Conservation (phyloP, 1,140 invertebrate species). For the silkworm (Bombyx mori) region DNA sequence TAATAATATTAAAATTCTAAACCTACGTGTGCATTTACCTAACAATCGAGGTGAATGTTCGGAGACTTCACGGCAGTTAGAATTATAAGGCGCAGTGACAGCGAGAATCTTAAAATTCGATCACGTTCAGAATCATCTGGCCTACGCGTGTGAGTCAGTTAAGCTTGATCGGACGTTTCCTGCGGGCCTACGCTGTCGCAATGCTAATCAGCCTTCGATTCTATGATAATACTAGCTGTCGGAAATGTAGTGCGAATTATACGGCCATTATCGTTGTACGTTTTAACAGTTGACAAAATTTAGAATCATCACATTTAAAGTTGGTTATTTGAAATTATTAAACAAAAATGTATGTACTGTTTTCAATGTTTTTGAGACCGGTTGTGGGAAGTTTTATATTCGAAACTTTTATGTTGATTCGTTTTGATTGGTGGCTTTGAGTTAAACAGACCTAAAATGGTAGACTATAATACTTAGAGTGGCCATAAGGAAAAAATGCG, state of each 20-base stretch:
- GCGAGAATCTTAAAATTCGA: slow-evolving; percentile 36
- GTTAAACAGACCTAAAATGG: no score
- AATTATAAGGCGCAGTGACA: slow-evolving; percentile 10
- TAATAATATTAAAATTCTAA: neutral
- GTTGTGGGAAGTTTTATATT: neutral
- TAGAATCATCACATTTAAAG: no score
- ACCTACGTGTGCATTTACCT: slow-evolving; percentile 4
- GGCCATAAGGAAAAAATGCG: no score
- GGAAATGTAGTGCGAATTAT: slow-evolving; percentile 16
- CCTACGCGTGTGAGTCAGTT: slow-evolving; percentile 47
- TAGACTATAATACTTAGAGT: no score
- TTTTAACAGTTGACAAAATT: neutral
- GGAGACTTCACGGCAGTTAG: slow-evolving; percentile 1
- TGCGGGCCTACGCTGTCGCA: slow-evolving; percentile 48
- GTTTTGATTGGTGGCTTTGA: no score
- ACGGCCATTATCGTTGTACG: neutral
- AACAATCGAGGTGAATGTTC: slow-evolving; percentile 34
- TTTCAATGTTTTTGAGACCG: neutral
- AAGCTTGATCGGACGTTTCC: slow-evolving; percentile 40
- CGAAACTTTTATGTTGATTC: no score
- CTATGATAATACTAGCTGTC: slow-evolving; percentile 6
- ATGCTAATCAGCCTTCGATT: slow-evolving; percentile 36
- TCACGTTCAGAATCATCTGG: slow-evolving; percentile 45
- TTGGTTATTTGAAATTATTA: no score
- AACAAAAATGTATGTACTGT: no score